Conservation (phyloP, 1,140 invertebrate species). For the Pseudoatta argentina region DNA sequence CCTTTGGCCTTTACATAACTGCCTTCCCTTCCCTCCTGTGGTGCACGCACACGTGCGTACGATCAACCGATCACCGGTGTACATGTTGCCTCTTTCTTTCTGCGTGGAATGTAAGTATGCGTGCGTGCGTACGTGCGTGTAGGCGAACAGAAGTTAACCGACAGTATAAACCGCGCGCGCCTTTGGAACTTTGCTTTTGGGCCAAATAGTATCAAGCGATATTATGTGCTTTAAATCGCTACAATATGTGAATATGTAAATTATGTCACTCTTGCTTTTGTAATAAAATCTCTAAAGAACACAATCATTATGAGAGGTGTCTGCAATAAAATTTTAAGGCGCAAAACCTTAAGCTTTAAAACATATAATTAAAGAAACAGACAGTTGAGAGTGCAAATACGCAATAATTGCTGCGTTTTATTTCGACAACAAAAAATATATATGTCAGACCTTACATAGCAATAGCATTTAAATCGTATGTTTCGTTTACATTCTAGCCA, state of each 20-base stretch:
- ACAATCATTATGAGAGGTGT: not conserved
- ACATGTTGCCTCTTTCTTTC: constrained; percentile 2
- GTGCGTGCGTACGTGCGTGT: no score
- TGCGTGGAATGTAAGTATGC: not conserved
- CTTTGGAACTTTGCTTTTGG: not conserved
- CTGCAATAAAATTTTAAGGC: no score
- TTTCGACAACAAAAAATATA: no score
- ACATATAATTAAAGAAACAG: no score
- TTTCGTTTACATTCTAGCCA: no score
- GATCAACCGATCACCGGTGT: constrained; percentile 37
- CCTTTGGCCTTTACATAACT: constrained; percentile 45
- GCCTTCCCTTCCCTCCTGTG: constrained; percentile 6
- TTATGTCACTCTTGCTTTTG: not conserved
- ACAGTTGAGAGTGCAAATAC: no score
- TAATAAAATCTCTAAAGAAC: not conserved
- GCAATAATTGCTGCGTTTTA: no score
- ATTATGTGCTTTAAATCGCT: not conserved
- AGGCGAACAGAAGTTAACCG: constrained; percentile 34
- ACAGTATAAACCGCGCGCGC: not conserved
- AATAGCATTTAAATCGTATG: no score
- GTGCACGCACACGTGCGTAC: constrained; percentile 20
- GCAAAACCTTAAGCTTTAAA: no score
- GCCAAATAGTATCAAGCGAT: not conserved
- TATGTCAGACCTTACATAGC: no score
- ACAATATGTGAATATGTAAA: not conserved